These are phyloP conservation scores for Patagioenas fasciata DNA, from an alignment of 2,113 vertebrate species.

Conservation along the genomic window DNA sequence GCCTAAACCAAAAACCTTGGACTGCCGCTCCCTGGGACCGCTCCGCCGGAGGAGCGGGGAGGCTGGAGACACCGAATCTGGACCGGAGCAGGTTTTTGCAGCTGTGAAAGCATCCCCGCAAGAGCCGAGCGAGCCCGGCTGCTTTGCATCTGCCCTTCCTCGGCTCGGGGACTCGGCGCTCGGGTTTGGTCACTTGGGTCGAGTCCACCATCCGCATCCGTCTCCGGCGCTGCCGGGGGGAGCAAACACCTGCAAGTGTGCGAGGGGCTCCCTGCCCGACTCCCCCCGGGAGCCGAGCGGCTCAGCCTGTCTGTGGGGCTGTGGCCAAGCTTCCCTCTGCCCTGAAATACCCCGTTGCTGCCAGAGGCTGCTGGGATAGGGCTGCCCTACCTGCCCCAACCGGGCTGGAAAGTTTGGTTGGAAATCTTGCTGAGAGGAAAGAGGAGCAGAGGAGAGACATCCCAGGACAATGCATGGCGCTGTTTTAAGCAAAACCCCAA, in stretches of 20 bases:
- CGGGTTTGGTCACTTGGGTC: neutral
- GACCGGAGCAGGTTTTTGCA: neutral
- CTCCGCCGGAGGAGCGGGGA: neutral
- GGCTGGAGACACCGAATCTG: neutral
- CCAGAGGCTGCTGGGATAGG: fast-evolving
- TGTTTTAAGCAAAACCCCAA: neutral
- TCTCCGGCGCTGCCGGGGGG: neutral
- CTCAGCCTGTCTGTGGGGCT: neutral
- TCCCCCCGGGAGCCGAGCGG: neutral
- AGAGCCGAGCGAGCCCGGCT: neutral
- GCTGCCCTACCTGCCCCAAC: fast-evolving
- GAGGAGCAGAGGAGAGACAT: neutral
- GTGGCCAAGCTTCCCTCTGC: neutral
- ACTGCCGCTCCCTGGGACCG: neutral
- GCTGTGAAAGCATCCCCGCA: neutral
- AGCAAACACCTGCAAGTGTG: neutral
- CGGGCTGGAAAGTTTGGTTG: neutral
- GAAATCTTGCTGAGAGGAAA: neutral
- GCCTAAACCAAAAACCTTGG: slow-evolving; percentile 47
- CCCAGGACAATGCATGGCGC: fast-evolving
- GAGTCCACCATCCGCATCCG: fast-evolving
- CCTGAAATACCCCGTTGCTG: neutral
- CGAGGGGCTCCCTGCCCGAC: neutral
- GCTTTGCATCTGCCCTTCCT: neutral
- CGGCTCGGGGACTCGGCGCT: fast-evolving